These are phyloP conservation scores for Clarias magur DNA, from an alignment of 2,113 vertebrate genomes.

Conservation along the genomic window DNA sequence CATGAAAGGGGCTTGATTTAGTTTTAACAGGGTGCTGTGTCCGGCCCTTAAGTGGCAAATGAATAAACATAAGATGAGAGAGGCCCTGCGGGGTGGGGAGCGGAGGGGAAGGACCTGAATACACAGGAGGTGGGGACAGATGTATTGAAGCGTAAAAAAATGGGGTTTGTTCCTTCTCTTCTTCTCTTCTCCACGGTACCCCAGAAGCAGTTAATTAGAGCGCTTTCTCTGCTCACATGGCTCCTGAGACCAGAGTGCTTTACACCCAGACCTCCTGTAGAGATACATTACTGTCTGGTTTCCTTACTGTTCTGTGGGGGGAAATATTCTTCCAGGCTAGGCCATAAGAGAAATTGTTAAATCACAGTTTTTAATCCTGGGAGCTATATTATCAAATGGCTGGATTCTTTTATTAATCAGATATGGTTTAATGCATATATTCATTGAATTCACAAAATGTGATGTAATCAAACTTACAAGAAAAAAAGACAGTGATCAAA, in stretches of 20 bases:
- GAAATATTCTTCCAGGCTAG: constrained; percentile 11
- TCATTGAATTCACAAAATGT: neutral
- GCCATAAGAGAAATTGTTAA: neutral
- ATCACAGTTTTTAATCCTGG: neutral
- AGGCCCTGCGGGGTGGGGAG: constrained; percentile 58
- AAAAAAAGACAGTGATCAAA: neutral
- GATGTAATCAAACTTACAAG: neutral
- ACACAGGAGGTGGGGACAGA: constrained; percentile 55
- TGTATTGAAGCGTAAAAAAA: constrained; percentile 49
- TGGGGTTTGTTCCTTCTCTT: constrained; percentile 31
- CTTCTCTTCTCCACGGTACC: constrained; percentile 69
- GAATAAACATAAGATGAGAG: constrained; percentile 76
- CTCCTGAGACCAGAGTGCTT: constrained; percentile 75
- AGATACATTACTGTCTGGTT: constrained; percentile 62
- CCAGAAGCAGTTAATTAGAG: constrained; percentile 76
- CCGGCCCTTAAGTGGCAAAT: constrained; percentile 72
- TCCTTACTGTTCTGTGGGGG: constrained; percentile 46
- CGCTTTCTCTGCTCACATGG: constrained; percentile 75
- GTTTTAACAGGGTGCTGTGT: constrained; percentile 69
- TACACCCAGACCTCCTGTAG: constrained; percentile 70
- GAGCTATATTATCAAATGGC: neutral
- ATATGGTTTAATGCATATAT: neutral
- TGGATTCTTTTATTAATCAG: neutral
- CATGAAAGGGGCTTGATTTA: constrained; percentile 68
- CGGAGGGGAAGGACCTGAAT: constrained; percentile 48